Percentiles rank a stretch among this genome's conserved stretches.
Conservation (phyloP, 1,140 invertebrate genomes). For the Euwallacea similis region DNA sequence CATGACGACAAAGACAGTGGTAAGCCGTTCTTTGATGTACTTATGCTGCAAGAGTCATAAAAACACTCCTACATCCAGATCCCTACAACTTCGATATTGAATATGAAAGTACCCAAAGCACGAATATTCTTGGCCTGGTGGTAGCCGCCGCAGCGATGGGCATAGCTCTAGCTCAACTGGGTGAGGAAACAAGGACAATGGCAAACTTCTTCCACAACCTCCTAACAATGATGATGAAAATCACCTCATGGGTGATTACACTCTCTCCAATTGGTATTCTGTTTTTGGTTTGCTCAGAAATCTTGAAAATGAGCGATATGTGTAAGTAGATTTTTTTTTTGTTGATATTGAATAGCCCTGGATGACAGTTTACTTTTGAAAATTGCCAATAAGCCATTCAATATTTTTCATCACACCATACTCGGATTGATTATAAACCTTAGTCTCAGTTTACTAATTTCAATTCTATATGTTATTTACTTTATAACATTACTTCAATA, state of each 20-base stretch:
- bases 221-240: conserved; percentile 71
- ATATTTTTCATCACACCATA: neutral
- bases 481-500: too few species aligned
- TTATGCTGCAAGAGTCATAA: conserved; percentile 3
- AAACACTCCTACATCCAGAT: conserved; percentile 38
- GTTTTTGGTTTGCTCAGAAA: conserved; percentile 78
- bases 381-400: neutral
- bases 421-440: too few species aligned
- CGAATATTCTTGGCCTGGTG: conserved; percentile 72
- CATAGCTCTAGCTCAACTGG: conserved; percentile 67
- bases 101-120: conserved; percentile 58
- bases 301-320: conserved; percentile 78
- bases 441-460: too few species aligned
- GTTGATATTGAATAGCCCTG: neutral
- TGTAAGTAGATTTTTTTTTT: conserved; percentile 48
- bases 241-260: conserved; percentile 74
- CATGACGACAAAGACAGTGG: conserved; percentile 36
- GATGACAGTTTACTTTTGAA: neutral
- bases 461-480: too few species aligned
- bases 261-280: conserved; percentile 81
- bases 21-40: conserved; percentile 10
- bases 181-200: conserved; percentile 63
- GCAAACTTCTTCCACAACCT: conserved; percentile 66
- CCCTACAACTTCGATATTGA: conserved; percentile 59
- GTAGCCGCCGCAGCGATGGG: conserved; percentile 69